Conservation (phyloP, 2,888 invertebrate genomes). For the Lissonota sp. region DNA sequence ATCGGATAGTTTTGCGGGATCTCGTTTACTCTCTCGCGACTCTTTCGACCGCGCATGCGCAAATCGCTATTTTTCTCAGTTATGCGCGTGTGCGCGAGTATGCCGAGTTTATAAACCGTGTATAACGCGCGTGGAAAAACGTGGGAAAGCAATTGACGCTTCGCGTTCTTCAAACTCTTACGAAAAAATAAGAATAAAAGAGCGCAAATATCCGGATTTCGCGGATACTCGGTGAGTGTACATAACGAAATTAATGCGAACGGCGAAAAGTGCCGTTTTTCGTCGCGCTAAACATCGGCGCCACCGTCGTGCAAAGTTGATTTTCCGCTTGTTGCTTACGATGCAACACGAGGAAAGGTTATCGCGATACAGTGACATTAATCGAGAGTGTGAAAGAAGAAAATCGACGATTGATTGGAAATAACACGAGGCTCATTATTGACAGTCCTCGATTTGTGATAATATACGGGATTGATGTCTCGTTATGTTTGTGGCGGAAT, state of each 20-base stretch:
- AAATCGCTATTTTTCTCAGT: too few species aligned
- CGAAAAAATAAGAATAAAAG: slow-evolving; percentile 11
- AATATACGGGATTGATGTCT: slow-evolving; percentile 22
- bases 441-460: slow-evolving; percentile 22
- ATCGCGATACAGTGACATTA: slow-evolving; percentile 13
- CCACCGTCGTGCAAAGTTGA: too few species aligned
- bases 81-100: slow-evolving; percentile 11
- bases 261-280: too few species aligned
- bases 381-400: background rate
- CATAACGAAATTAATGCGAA: too few species aligned
- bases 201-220: background rate
- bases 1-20: too few species aligned
- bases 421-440: background rate
- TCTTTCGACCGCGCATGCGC: slow-evolving; percentile 45
- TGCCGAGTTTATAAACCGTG: background rate
- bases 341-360: slow-evolving; percentile 28
- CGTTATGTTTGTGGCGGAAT: background rate
- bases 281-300: too few species aligned
- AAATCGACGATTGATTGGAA: background rate
- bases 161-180: background rate
- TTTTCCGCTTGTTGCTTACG: background rate
- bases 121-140: slow-evolving; percentile 50
- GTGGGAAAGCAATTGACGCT: slow-evolving; percentile 65
- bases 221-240: too few species aligned
- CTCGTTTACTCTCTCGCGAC: slow-evolving; percentile 7